Evolutionary conservation across 35 echinoderm and acorn worm species (phyloP).

Genomic region (Acanthaster planci): DNA sequence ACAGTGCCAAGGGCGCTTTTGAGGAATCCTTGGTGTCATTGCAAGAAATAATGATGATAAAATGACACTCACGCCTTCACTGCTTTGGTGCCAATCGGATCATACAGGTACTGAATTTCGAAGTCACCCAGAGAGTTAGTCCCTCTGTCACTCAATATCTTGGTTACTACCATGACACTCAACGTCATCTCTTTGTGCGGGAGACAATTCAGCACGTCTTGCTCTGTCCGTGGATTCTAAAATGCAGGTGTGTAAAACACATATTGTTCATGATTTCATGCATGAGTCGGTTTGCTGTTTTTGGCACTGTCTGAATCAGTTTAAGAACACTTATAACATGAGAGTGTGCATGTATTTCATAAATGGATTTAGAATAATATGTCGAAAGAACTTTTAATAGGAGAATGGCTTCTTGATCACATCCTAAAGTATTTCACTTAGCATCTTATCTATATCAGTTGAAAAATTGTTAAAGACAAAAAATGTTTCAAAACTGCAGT

Average conservation of each 20-base stretch:
- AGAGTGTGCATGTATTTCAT: no score
- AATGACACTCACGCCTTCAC: conserved; percentile 50
- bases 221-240: conserved; percentile 46
- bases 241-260: no score
- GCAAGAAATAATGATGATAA: no score
- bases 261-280: no score
- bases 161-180: conserved; percentile 60
- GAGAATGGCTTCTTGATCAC: no score
- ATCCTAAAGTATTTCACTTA: background rate
- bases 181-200: conserved; percentile 67
- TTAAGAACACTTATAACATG: no score
- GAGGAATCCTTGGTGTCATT: no score
- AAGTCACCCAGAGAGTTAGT: conserved; percentile 77
- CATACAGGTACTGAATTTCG: conserved; percentile 76
- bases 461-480: background rate
- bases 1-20: no score
- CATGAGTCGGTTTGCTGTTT: no score
- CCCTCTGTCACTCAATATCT: conserved; percentile 75
- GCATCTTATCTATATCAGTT: background rate
- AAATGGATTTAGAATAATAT: no score
- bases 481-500: background rate
- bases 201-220: conserved; percentile 53
- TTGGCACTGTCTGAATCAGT: no score
- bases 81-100: conserved; percentile 53
- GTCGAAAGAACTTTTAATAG: no score